Evolutionary conservation across 92 coral and sea anemone genomes (phyloP).

Genomic region (Umimayanthus chanpuru): DNA sequence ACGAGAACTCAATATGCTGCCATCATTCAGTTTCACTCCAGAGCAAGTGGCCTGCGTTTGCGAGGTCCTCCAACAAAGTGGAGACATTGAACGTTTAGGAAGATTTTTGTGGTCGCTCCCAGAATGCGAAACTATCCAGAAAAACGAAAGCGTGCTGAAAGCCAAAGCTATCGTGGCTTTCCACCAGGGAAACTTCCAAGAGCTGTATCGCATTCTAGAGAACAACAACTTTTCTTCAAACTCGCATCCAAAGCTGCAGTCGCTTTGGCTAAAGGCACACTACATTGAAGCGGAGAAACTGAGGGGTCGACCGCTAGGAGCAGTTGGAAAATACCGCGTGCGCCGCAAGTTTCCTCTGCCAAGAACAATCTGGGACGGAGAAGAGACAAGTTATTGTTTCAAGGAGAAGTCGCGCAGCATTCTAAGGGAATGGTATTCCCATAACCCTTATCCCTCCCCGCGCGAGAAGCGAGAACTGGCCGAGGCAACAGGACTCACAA

Average conservation of each 20-base stretch:
- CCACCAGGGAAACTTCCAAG: slow-evolving; percentile 98
- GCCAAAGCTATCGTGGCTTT: slow-evolving; percentile 97
- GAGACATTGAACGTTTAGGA: slow-evolving; percentile 98
- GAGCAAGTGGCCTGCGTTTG: slow-evolving; percentile 99
- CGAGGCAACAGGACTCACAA: slow-evolving; percentile 97
- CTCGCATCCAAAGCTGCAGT: slow-evolving; percentile 97
- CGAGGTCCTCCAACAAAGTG: slow-evolving; percentile 98
- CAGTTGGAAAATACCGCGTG: slow-evolving; percentile 99
- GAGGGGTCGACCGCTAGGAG: slow-evolving; percentile 98
- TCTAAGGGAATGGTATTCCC: slow-evolving; percentile 99
- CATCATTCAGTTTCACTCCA: slow-evolving; percentile 99
- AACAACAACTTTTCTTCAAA: slow-evolving; percentile 92
- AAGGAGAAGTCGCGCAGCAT: slow-evolving; percentile 98
- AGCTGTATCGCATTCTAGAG: slow-evolving; percentile 97
- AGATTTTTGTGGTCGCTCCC: slow-evolving; percentile 99
- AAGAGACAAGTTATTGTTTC: slow-evolving; percentile 99
- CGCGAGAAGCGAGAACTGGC: slow-evolving; percentile 99
- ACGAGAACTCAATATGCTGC: slow-evolving; percentile 83
- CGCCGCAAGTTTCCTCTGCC: slow-evolving; percentile 99
- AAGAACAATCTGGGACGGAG: slow-evolving; percentile 99
- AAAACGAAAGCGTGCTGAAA: slow-evolving; percentile 97
- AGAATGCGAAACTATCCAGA: slow-evolving; percentile 97
- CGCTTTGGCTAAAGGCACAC: slow-evolving; percentile 99
- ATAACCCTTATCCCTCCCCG: slow-evolving; percentile 99
- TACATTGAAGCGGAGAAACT: slow-evolving; percentile 99